Conservation (phyloP, 2,113 vertebrate genomes). For the Bambusicola thoracicus region DNA sequence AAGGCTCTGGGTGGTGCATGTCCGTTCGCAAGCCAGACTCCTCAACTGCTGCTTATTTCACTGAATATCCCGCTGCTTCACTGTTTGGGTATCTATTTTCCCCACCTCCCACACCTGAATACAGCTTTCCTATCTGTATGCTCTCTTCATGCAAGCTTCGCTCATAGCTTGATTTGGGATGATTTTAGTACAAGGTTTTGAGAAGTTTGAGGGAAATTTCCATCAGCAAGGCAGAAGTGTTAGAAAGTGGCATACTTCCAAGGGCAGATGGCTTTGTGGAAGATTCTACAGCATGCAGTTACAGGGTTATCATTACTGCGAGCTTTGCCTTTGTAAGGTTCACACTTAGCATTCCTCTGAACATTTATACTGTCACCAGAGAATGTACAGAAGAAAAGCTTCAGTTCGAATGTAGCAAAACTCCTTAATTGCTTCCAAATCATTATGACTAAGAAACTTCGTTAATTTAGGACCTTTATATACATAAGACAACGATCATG, state of each 20-base stretch:
- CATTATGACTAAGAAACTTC: not conserved
- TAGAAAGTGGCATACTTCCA: not conserved
- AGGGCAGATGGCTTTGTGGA: not conserved
- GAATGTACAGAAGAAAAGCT: not conserved
- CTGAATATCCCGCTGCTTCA: not conserved
- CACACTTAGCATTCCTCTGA: not conserved
- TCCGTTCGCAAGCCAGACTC: not conserved
- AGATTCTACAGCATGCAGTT: accelerated
- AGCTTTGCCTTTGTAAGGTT: not conserved
- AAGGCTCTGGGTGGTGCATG: not conserved
- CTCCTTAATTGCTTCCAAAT: not conserved
- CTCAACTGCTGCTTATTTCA: not conserved
- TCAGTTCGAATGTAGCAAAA: not conserved
- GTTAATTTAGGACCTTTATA: not conserved
- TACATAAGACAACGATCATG: not conserved
- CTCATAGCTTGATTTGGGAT: not conserved
- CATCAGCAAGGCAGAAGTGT: not conserved
- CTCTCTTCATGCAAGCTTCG: not conserved
- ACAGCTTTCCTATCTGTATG: accelerated
- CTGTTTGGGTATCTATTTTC: not conserved
- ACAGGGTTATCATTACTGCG: not conserved
- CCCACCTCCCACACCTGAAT: not conserved
- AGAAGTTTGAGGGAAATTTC: not conserved
- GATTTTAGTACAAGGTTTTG: not conserved
- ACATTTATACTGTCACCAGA: not conserved